phyloP scores from a whole-genome alignment of 2,113 vertebrate species.

The Chelonoidis abingdonii region DNA sequence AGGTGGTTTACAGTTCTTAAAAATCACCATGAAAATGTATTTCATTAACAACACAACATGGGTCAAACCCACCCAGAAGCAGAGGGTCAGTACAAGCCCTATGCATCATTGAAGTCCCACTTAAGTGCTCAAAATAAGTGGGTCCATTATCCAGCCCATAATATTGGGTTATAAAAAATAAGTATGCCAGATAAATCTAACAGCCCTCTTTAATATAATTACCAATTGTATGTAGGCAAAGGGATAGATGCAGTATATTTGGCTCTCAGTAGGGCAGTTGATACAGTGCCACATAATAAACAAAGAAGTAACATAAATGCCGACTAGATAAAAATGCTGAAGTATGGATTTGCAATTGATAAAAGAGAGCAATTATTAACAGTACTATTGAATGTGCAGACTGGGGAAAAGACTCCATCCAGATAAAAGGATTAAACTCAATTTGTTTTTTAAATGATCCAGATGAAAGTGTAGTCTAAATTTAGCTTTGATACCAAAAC shows the following conservation, averaged over 20 bases:
- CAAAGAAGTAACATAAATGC: slow-evolving; percentile 2
- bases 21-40: not conserved
- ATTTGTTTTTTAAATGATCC: not conserved
- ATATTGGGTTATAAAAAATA: not conserved
- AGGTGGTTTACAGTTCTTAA: not conserved
- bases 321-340: not conserved
- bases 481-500: not conserved
- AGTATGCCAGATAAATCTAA: not conserved
- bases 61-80: not conserved
- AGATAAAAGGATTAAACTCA: not conserved
- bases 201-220: not conserved
- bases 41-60: not conserved
- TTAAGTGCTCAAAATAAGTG: not conserved
- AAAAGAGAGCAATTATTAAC: not conserved
- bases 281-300: not conserved
- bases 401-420: not conserved
- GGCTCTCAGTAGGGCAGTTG: not conserved
- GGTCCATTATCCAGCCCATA: not conserved
- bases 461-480: slow-evolving; percentile 21
- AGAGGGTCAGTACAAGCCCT: not conserved
- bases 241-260: not conserved
- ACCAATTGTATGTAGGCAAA: not conserved
- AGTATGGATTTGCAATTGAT: not conserved
- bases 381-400: not conserved
- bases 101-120: not conserved